phyloP scores from a whole-genome alignment of 30 jellyfish, hydroid and myxozoan genomes.

The Phacellophora camtschatica region DNA sequence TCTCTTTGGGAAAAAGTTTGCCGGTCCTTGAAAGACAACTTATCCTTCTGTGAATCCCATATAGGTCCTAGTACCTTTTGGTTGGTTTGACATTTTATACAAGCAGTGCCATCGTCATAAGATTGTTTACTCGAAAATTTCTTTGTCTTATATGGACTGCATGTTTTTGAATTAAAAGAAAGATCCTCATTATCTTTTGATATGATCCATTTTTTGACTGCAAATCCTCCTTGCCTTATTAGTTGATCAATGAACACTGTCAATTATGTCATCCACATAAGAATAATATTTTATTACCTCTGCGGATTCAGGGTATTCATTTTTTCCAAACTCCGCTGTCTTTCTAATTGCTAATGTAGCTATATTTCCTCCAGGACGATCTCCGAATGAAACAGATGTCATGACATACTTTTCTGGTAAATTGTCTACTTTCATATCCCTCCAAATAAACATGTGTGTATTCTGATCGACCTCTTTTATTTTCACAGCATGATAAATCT shows the following conservation, averaged over 20 bases:
- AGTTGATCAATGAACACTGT: slow-evolving; percentile 33
- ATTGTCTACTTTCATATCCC: slow-evolving; percentile 22
- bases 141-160: too few species aligned
- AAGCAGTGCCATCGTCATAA: background rate
- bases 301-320: slow-evolving; percentile 45
- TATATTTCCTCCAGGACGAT: slow-evolving; percentile 68
- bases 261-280: slow-evolving; percentile 76
- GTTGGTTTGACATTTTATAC: background rate
- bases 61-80: slow-evolving; percentile 42
- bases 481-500: slow-evolving; percentile 49
- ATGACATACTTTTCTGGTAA: slow-evolving; percentile 35
- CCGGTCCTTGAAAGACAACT: background rate
- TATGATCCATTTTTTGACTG: slow-evolving; percentile 61
- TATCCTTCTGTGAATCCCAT: slow-evolving; percentile 27
- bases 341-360: slow-evolving; percentile 52
- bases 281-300: slow-evolving; percentile 44
- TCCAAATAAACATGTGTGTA: slow-evolving; percentile 72
- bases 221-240: slow-evolving; percentile 63
- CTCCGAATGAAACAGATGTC: slow-evolving; percentile 55
- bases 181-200: too few species aligned
- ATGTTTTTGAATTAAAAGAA: too few species aligned
- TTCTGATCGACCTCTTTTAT: slow-evolving; percentile 65
- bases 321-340: slow-evolving; percentile 45
- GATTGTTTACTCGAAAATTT: too few species aligned
- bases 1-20: background rate